Evolutionary conservation across 2,797 vertebrate genomes (phyloP), one percentile per base, ranked within the genome.

Genomic region (Loriculus beryllinus): DNA sequence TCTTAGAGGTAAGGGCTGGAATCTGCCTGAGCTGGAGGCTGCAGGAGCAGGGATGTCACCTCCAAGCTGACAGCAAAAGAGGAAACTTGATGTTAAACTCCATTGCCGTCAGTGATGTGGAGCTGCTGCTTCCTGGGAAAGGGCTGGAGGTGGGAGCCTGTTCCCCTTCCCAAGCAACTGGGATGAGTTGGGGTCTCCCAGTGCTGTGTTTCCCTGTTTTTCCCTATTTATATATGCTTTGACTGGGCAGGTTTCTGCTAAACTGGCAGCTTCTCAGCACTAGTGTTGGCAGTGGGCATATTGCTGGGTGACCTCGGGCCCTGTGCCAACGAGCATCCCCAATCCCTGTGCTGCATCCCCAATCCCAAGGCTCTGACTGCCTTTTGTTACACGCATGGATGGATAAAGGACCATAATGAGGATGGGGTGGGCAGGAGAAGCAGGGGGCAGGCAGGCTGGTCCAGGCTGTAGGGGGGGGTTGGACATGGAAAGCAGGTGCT

Each of bases 381-480:
- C 70, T 96, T 87, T 83, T 86, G 81, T 65, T 92, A 84, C 0
- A 13, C 97, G 96, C 97, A 92, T 95, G 95, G 92, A 65, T 80
- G 63, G 92, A 64, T 23, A 29, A 88, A 91, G 96, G 92, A 88
- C 48, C 4, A 1, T 72, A 54, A 10, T 39, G 10, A 67, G 90
- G 45, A 51, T 88, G 74, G 85, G 90, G 65, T 42, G 87, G 93
- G 82, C 42, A 29, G 63, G 57, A 57, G 78, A 47, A 52, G 15
- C 12, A 48, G 49, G 42, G 76, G 83, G 57, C 31, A 75, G 52
- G 39, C 4, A n/a, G 92, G 51, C 86, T 91, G 94, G 49, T 71
- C 69, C 75, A 23, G 65, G 59, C 81, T 39, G n/a, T 8, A 4
- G 71, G 63, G 82, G 82, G 90, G 31, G 9, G 39, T 80, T 15